These are phyloP conservation scores for Oscheius myriophilus DNA, from an alignment of 2,888 invertebrate species.

Conservation along the genomic window DNA sequence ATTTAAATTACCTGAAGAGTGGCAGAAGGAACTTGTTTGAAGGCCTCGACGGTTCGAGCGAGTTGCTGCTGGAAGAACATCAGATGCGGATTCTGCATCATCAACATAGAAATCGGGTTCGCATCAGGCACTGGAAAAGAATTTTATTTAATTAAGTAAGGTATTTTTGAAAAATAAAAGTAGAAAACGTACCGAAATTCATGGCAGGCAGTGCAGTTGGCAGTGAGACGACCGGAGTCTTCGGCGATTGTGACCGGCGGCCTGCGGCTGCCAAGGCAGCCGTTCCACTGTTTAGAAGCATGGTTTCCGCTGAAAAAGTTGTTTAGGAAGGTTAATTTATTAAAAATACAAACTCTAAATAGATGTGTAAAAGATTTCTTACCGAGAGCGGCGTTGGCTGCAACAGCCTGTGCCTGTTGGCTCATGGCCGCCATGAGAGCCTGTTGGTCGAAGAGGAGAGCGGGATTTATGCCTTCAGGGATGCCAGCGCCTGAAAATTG, in stretches of 20 bases:
- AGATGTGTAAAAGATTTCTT: too few relatives aligned
- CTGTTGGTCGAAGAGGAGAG: slow-evolving; percentile 42
- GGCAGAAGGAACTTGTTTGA: slow-evolving; percentile 30
- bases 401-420: slow-evolving; percentile 37
- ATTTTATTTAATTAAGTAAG: background rate
- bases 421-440: slow-evolving; percentile 41
- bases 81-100: slow-evolving; percentile 39
- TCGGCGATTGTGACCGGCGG: slow-evolving; percentile 25
- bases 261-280: slow-evolving; percentile 32
- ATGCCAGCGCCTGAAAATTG: slow-evolving; percentile 21
- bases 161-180: background rate
- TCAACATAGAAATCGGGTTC: slow-evolving; percentile 40
- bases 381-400: slow-evolving; percentile 39
- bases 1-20: slow-evolving; percentile 9
- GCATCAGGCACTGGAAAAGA: slow-evolving; percentile 29
- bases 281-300: slow-evolving; percentile 25
- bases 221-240: slow-evolving; percentile 11
- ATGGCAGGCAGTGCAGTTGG: slow-evolving; percentile 15
- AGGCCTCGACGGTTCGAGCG: slow-evolving; percentile 43
- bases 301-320: slow-evolving; percentile 27
- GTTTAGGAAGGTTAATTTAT: background rate
- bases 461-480: slow-evolving; percentile 24
- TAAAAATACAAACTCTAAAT: too few relatives aligned
- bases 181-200: slow-evolving; percentile 8
- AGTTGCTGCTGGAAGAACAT: slow-evolving; percentile 44